Conservation (phyloP, 2,797 vertebrate genomes). For the Stomatorhinus walkeri region DNA sequence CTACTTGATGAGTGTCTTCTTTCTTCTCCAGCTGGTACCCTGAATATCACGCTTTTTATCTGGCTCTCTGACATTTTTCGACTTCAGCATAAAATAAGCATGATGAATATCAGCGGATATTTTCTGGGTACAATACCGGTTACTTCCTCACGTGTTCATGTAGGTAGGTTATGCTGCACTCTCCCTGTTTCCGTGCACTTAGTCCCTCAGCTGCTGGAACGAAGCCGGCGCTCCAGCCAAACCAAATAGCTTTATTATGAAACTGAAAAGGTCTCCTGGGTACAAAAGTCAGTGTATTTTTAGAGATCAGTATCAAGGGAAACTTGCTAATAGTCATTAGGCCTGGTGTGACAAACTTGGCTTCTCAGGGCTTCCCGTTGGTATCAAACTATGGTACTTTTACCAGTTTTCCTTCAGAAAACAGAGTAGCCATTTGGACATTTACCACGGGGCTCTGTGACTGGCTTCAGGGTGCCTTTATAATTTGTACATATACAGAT, state of each 20-base stretch:
- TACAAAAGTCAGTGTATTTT: not conserved
- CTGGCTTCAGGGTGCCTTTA: not conserved
- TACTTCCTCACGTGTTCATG: not conserved
- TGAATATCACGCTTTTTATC: conserved; percentile 8
- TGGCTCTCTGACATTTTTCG: not conserved
- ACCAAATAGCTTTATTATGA: not conserved
- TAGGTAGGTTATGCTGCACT: not conserved
- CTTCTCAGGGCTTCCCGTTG: not conserved
- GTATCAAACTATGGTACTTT: not conserved
- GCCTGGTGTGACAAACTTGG: not conserved
- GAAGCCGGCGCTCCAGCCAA: not conserved
- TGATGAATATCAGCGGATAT: conserved; percentile 3
- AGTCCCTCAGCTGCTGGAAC: not conserved
- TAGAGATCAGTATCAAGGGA: not conserved
- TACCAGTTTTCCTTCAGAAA: not conserved
- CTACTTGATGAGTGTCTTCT: not conserved
- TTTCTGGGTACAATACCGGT: not conserved
- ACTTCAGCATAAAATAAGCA: not conserved
- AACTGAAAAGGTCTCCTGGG: conserved; percentile 7
- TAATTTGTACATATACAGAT: not conserved
- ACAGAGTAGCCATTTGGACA: not conserved
- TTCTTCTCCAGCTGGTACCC: not conserved
- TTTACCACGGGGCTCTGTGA: not conserved
- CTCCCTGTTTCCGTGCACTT: not conserved
- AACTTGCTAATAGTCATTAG: not conserved